phyloP scores from a whole-genome alignment of 1,140 invertebrate genomes.

The Pantala flavescens region DNA sequence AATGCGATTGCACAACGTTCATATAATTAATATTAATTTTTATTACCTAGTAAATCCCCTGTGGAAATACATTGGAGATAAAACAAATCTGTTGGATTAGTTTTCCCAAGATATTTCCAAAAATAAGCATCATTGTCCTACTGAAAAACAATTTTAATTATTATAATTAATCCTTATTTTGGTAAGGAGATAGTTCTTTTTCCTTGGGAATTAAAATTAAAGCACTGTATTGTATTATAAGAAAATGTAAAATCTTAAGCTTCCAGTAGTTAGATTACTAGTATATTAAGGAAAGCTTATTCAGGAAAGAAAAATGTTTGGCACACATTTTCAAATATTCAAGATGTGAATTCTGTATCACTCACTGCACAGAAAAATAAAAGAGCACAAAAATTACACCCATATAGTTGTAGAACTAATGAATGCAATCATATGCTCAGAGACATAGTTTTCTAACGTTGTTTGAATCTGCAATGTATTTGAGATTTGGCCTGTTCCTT shows the following conservation, averaged over 20 bases:
- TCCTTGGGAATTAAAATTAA: too few species aligned
- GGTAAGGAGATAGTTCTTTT: too few species aligned
- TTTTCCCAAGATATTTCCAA: neutral
- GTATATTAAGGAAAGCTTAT: neutral
- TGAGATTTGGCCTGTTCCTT: neutral
- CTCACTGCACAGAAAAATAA: neutral
- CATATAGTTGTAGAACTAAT: neutral
- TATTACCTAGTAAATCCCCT: neutral
- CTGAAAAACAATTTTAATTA: too few species aligned
- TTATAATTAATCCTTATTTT: too few species aligned
- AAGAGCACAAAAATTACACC: neutral
- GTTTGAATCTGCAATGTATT: constrained; percentile 10
- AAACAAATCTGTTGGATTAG: neutral
- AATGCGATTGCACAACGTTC: neutral
- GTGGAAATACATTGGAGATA: neutral
- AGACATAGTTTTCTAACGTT: constrained; percentile 6
- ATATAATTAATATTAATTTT: neutral
- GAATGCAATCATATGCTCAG: neutral
- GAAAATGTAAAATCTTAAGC: neutral
- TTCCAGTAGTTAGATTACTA: neutral
- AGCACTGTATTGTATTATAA: neutral
- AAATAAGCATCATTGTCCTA: too few species aligned
- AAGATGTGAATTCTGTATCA: neutral
- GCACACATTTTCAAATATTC: neutral
- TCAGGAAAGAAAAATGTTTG: neutral